These are phyloP conservation scores for Herpetotheres cachinnans DNA, from an alignment of 2,113 vertebrate species.

Conservation along the genomic window DNA sequence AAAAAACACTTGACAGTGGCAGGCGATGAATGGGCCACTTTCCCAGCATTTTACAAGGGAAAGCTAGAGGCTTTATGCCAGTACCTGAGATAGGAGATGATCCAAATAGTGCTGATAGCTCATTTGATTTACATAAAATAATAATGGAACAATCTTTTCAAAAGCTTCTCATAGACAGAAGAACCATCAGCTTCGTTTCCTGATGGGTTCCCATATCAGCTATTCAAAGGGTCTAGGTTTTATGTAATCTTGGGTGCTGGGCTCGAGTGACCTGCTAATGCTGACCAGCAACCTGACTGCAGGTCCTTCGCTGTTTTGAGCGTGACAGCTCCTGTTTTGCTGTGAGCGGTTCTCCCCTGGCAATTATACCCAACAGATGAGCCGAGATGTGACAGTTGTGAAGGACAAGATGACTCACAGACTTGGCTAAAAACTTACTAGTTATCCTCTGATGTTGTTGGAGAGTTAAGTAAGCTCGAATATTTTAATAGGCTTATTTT, in stretches of 20 bases:
- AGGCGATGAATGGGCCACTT: constrained; percentile 19
- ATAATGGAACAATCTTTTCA: background rate
- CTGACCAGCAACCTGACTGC: fast-evolving
- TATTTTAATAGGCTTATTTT: constrained; percentile 47
- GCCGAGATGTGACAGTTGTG: background rate
- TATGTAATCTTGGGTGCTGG: background rate
- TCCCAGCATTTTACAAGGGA: background rate
- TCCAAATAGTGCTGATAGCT: background rate
- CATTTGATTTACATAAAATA: background rate
- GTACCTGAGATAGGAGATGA: constrained; percentile 24
- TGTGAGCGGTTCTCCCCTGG: fast-evolving
- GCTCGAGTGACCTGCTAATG: background rate
- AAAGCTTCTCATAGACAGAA: background rate
- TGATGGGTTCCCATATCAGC: background rate
- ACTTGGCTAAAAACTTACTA: constrained; percentile 1
- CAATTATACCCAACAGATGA: background rate
- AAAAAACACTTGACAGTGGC: constrained; percentile 36
- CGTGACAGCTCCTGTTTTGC: background rate
- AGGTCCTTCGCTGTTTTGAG: background rate
- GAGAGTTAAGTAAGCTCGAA: constrained; percentile 6
- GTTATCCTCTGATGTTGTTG: background rate
- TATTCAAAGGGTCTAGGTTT: background rate
- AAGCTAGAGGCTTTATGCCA: background rate
- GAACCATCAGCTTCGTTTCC: background rate
- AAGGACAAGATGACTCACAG: constrained; percentile 14